These are phyloP conservation scores for Rattus norvegicus DNA, from an alignment of 2,113 vertebrate genomes.

Conservation along the genomic window DNA sequence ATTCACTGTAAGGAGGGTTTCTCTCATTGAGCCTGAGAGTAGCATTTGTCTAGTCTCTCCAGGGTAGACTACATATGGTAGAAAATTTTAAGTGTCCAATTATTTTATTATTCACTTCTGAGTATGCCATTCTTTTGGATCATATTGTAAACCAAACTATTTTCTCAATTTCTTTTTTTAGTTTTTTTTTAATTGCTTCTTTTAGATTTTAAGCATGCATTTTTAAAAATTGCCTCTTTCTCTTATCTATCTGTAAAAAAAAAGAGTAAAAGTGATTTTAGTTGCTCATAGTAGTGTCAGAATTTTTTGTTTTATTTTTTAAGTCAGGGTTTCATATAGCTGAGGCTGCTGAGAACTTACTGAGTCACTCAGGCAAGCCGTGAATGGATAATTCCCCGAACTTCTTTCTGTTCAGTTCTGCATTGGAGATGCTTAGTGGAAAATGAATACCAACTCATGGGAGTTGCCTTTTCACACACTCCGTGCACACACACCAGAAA, in stretches of 20 bases:
- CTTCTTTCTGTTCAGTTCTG: not conserved
- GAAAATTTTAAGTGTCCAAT: not conserved
- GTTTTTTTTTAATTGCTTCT: not conserved
- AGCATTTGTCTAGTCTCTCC: not conserved
- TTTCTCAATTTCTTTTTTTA: not conserved
- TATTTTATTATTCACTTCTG: not conserved
- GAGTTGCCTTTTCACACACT: not conserved
- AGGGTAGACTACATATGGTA: not conserved
- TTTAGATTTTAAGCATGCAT: not conserved
- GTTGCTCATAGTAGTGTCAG: too few relatives aligned
- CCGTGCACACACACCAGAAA: not conserved
- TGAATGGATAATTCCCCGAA: not conserved
- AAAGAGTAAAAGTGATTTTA: not conserved
- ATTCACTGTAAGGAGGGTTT: not conserved
- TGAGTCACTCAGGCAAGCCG: not conserved
- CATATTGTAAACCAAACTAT: not conserved
- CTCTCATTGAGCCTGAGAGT: not conserved
- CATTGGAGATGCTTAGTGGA: not conserved
- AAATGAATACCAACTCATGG: not conserved
- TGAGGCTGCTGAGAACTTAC: not conserved
- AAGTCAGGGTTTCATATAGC: not conserved
- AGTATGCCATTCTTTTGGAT: not conserved
- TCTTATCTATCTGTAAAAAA: not conserved
- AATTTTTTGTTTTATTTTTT: not conserved
- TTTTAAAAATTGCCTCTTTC: not conserved